Base-by-base conservation (phyloP, 2,888 invertebrate species). In the Hirtodrosophila duncani region DNA sequence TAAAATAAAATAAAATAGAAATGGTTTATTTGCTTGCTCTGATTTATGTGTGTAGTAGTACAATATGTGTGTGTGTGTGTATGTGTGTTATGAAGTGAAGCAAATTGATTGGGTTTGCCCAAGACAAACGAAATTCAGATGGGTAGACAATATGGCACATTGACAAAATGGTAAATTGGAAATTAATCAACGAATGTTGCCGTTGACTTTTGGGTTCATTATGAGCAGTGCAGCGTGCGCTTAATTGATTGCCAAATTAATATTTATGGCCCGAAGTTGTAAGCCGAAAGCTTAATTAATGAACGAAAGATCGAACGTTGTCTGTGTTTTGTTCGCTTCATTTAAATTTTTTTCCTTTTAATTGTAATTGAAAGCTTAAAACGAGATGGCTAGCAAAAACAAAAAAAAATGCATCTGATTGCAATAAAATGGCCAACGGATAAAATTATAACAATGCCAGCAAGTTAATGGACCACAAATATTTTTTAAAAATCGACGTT, bases 81-180 rank as follows among this genome's bases (percentile, higher is more conserved):
- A n/a, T n/a, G n/a, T n/a, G n/a, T n/a, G n/a, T n/a, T n/a, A n/a
- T n/a, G n/a, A n/a, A n/a, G 48, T 13, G 8, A 55, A 55, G 63
- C 59, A 55, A 55, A 63, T 63, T 60, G 60, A 60, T 60, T 50
- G 34, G 44, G 36, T 39, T 33, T 13, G n/a, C 34, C 33, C 37
- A 41, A 33, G 45, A 45, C 36, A 24, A 39, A 24, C 20, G 23
- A 43, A 23, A 29, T 17, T 26, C 9, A 26, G n/a, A 23, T 23
- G 23, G 41, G 26, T 21, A 21, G 37, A 26, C 53, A 43, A 55
- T 45, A 44, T 50, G 63, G 66, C 66, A 66, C 45, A 61, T 64
- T 70, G 77, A 72, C 67, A 72, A 75, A 67, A 78, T 60, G 51
- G 48, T 62, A 65, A 72, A 77, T 67, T 65, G 56, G 71, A 52